Percentiles rank a stretch among this genome's conserved stretches.
phyloP scores from a whole-genome alignment of 2,797 vertebrate species.

The Alcedo quadribrachys region DNA sequence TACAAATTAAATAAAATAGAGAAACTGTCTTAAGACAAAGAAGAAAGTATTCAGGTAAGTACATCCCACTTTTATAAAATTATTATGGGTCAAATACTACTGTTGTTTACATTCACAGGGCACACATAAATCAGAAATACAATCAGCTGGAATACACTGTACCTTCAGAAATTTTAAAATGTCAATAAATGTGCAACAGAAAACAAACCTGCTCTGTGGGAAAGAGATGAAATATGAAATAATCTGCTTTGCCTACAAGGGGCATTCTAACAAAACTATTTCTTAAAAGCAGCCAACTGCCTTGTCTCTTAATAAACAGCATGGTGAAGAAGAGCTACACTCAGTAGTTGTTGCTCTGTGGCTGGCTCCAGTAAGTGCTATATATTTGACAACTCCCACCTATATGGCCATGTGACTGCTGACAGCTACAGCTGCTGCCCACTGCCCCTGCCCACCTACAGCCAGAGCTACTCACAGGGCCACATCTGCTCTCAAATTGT shows the following conservation, averaged over 20 bases:
- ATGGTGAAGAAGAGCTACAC: not conserved
- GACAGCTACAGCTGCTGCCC: accelerated
- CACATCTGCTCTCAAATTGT: accelerated
- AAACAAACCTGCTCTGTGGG: not conserved
- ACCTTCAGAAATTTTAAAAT: not conserved
- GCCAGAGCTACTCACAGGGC: not conserved
- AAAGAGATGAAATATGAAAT: not conserved
- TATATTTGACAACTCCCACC: not conserved
- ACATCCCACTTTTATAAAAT: not conserved
- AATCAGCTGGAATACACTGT: not conserved
- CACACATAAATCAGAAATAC: not conserved
- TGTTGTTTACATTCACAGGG: not conserved
- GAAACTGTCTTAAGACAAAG: not conserved
- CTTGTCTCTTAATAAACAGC: not conserved
- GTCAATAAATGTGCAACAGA: not conserved
- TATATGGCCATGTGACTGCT: accelerated
- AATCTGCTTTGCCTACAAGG: not conserved
- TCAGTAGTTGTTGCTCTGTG: not conserved
- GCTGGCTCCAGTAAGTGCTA: accelerated
- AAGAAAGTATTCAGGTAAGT: not conserved
- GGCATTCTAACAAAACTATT: not conserved
- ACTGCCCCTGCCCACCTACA: not conserved
- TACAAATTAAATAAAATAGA: not conserved
- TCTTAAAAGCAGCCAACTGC: not conserved
- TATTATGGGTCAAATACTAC: not conserved